Conservation (phyloP, 1,140 invertebrate genomes). For the Neuroterus valhalla region DNA sequence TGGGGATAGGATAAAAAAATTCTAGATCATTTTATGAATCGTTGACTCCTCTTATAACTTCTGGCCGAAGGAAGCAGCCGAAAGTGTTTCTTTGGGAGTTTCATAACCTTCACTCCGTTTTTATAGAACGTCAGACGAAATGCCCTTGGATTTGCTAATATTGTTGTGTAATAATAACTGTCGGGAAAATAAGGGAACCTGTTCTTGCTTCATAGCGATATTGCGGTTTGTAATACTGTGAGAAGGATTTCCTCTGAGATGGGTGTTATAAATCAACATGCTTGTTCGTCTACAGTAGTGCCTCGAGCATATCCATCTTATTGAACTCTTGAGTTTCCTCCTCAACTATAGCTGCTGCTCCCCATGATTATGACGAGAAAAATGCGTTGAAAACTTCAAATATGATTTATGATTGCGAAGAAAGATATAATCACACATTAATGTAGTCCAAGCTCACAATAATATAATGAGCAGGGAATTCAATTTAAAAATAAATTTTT, state of each 20-base stretch:
- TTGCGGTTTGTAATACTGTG: conserved; percentile 1
- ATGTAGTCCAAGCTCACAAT: too few species aligned
- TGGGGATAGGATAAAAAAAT: too few species aligned
- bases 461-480: too few species aligned
- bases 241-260: conserved; percentile 13
- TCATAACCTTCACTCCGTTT: too few species aligned
- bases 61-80: too few species aligned
- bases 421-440: too few species aligned
- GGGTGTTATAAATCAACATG: conserved; percentile 22
- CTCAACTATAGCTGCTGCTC: background rate
- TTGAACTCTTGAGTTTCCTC: conserved; percentile 25
- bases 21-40: too few species aligned
- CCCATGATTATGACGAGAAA: background rate
- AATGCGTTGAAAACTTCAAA: background rate
- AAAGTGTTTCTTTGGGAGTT: too few species aligned
- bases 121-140: background rate
- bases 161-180: background rate
- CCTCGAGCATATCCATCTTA: background rate
- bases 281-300: conserved; percentile 8
- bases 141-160: background rate
- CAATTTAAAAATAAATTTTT: too few species aligned
- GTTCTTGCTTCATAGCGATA: background rate
- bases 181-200: background rate
- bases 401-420: too few species aligned
- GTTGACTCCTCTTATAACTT: too few species aligned